These are phyloP conservation scores for Micrasema longulum DNA, from an alignment of 1,140 invertebrate species.

Conservation along the genomic window DNA sequence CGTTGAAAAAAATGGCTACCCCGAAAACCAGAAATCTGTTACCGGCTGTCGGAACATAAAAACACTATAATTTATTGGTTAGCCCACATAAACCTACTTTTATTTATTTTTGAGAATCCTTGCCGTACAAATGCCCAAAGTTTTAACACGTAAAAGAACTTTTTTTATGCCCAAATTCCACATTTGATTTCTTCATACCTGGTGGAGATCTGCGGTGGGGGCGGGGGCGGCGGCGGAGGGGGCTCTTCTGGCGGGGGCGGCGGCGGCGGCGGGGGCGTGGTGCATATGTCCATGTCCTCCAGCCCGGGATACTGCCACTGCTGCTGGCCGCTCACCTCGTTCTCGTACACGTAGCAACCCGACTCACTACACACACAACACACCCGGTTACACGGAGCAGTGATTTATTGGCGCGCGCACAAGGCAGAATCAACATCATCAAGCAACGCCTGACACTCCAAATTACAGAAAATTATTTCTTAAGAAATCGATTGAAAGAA, in stretches of 20 bases:
- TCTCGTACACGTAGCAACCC: slow-evolving; percentile 65
- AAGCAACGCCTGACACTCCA: no score
- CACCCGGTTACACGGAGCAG: no score
- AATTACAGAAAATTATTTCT: no score
- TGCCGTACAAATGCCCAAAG: background rate
- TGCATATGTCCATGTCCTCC: slow-evolving; percentile 65
- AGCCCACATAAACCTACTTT: background rate
- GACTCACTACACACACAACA: slow-evolving; percentile 58
- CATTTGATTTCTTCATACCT: background rate
- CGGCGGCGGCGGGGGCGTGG: slow-evolving; percentile 61
- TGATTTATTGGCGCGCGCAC: no score
- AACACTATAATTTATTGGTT: background rate
- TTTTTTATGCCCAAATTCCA: no score
- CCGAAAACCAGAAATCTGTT: no score
- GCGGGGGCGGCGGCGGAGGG: slow-evolving; percentile 14
- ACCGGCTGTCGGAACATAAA: background rate
- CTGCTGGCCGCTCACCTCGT: slow-evolving; percentile 61
- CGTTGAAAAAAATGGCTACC: no score
- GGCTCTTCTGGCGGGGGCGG: slow-evolving; percentile 37
- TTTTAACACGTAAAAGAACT: background rate
- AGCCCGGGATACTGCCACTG: slow-evolving; percentile 65
- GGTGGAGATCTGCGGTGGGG: background rate
- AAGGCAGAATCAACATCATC: no score
- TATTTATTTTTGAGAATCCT: background rate
- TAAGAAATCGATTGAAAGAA: no score